phyloP scores from a whole-genome alignment of 2,888 invertebrate species.

The Drosophila emarginata region DNA sequence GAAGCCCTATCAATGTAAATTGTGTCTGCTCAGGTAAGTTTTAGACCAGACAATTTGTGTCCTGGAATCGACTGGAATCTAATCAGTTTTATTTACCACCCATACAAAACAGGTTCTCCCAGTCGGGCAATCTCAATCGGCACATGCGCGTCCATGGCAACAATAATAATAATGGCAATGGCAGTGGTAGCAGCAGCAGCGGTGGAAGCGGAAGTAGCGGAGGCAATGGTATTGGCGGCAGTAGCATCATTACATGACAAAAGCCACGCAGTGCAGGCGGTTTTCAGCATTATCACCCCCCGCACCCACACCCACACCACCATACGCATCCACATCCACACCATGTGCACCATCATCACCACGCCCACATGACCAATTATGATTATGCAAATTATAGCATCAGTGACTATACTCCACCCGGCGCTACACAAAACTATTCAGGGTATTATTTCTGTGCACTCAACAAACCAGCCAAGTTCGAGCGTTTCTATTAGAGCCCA shows the following conservation, averaged over 20 bases:
- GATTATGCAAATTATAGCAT: slow-evolving; percentile 80
- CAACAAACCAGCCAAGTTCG: slow-evolving; percentile 81
- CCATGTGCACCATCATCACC: slow-evolving; percentile 53
- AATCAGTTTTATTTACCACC: slow-evolving; percentile 20
- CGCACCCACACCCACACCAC: slow-evolving; percentile 64
- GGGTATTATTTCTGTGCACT: slow-evolving; percentile 82
- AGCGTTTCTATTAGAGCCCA: slow-evolving; percentile 76
- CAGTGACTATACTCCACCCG: slow-evolving; percentile 81
- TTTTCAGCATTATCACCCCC: slow-evolving; percentile 81
- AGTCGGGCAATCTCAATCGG: slow-evolving; percentile 98
- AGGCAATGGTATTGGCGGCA: slow-evolving; percentile 65
- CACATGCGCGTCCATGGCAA: slow-evolving; percentile 98
- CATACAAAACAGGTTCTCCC: slow-evolving; percentile 89
- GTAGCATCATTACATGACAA: slow-evolving; percentile 86
- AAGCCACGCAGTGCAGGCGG: slow-evolving; percentile 81
- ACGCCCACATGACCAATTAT: slow-evolving; percentile 67
- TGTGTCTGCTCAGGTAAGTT: slow-evolving; percentile 91
- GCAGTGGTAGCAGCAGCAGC: slow-evolving; percentile 37
- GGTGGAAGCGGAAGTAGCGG: slow-evolving; percentile 44
- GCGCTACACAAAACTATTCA: slow-evolving; percentile 81
- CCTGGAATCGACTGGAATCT: slow-evolving; percentile 38
- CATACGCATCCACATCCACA: slow-evolving; percentile 55
- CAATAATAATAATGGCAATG: slow-evolving; percentile 79
- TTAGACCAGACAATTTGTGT: neutral
- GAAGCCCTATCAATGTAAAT: slow-evolving; percentile 98